Evolutionary conservation across 2,888 invertebrate species (phyloP).

Genomic region (Elegia similella): DNA sequence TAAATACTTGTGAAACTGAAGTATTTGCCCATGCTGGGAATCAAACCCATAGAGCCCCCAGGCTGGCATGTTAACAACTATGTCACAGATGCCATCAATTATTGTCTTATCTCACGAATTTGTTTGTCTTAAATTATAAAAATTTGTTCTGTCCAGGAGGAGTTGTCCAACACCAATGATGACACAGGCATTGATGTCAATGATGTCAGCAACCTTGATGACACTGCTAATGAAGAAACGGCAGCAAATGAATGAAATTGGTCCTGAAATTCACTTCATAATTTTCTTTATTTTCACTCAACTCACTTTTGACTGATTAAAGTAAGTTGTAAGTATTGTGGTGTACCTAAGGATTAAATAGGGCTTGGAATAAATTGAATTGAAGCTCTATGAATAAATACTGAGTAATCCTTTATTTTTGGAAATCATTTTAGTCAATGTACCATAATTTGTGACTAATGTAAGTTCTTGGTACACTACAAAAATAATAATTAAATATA

Average conservation of each 20-base stretch:
- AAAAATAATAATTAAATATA: background rate
- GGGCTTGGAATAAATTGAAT: background rate
- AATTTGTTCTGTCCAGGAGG: constrained; percentile 66
- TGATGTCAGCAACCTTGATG: constrained; percentile 72
- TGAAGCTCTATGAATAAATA: background rate
- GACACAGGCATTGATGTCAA: constrained; percentile 78
- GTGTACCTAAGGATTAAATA: background rate
- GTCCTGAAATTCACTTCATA: background rate
- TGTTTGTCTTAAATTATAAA: background rate
- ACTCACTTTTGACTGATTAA: constrained; percentile 10
- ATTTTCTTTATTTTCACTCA: background rate
- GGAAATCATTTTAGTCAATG: too few relatives aligned
- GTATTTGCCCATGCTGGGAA: too few relatives aligned
- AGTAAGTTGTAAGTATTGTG: background rate
- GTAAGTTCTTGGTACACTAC: background rate
- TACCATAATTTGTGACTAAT: background rate
- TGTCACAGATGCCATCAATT: too few relatives aligned
- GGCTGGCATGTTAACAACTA: too few relatives aligned
- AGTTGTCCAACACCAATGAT: constrained; percentile 83
- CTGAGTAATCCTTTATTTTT: too few relatives aligned
- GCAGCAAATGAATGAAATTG: constrained; percentile 8
- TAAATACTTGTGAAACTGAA: too few relatives aligned
- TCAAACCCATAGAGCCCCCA: too few relatives aligned
- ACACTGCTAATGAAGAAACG: constrained; percentile 39
- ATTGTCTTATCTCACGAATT: too few relatives aligned